These are phyloP conservation scores for Caerostris darwini DNA, from an alignment of 1,140 invertebrate species.

Conservation along the genomic window DNA sequence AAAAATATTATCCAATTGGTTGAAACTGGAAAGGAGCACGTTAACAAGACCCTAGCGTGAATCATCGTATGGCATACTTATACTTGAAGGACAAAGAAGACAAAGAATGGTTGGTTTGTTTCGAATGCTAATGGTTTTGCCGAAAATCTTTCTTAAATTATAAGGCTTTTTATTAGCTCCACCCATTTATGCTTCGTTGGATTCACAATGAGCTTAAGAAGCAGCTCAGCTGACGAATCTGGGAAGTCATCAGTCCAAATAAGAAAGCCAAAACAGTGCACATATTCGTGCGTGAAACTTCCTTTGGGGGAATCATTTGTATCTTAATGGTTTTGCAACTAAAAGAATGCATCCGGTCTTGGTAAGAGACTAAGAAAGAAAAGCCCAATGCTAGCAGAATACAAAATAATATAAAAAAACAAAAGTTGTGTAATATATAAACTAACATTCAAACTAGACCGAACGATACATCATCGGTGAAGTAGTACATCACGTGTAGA, in stretches of 20 bases:
- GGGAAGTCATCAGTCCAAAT: not conserved
- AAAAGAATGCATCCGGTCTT: not conserved
- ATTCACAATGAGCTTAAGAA: conserved; percentile 9
- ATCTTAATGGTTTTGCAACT: not conserved
- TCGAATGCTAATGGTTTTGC: not conserved
- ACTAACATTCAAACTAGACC: too few relatives aligned
- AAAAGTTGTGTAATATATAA: too few relatives aligned
- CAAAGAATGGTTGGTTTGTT: conserved; percentile 35
- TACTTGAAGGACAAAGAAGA: conserved; percentile 28
- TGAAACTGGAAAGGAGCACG: not conserved
- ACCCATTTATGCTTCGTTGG: conserved; percentile 24
- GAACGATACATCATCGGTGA: too few relatives aligned
- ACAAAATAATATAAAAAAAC: too few relatives aligned
- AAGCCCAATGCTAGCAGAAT: not conserved
- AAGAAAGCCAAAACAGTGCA: not conserved
- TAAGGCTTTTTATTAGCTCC: conserved; percentile 26
- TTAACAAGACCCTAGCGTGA: not conserved
- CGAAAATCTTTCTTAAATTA: conserved; percentile 18
- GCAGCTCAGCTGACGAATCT: not conserved
- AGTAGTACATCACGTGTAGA: too few relatives aligned
- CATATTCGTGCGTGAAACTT: not conserved
- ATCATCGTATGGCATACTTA: not conserved
- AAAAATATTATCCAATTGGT: not conserved
- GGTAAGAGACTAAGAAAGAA: not conserved
- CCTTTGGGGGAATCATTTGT: not conserved